A percentile compares a stretch with the other conserved stretches of the same genome.
phyloP scores from a whole-genome alignment of 2,797 vertebrate genomes.

The Rhabdophis nuchalis region DNA sequence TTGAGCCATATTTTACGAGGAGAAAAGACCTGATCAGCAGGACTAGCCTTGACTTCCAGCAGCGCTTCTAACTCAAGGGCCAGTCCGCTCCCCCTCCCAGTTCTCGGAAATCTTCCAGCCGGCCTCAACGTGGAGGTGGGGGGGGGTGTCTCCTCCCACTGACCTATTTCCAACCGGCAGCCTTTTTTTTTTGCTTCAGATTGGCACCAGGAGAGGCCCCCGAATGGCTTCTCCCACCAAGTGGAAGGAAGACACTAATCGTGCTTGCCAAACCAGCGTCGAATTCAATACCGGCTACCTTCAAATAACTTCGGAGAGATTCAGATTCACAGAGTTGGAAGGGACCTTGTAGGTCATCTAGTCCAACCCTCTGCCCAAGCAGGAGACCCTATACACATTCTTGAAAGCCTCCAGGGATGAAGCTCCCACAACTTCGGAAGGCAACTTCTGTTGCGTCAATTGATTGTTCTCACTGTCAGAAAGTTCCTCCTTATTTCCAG shows the following conservation, averaged over 20 bases:
- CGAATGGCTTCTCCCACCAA: background rate
- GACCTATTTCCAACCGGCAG: background rate
- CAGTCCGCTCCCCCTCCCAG: background rate
- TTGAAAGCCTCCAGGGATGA: too few species aligned
- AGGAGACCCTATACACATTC: too few species aligned
- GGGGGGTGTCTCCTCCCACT: background rate
- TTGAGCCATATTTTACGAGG: conserved; percentile 99
- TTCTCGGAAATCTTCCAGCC: background rate
- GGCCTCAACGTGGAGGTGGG: background rate
- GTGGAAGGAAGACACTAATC: background rate
- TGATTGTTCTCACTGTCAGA: too few species aligned
- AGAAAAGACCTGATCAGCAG: conserved; percentile 93
- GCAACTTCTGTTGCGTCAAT: too few species aligned
- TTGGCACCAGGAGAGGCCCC: background rate
- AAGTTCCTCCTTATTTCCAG: too few species aligned
- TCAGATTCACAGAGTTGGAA: too few species aligned
- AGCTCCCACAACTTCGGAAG: too few species aligned
- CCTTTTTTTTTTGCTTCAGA: background rate
- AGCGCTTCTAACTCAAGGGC: conserved; percentile 51
- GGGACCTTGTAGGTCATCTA: too few species aligned
- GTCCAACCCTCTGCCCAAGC: too few species aligned
- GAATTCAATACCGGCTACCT: too few species aligned
- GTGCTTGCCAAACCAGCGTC: background rate
- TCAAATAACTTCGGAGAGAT: too few species aligned
- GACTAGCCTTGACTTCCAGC: conserved; percentile 79